phyloP scores from a whole-genome alignment of 1,140 invertebrate genomes.

The Battus philenor region DNA sequence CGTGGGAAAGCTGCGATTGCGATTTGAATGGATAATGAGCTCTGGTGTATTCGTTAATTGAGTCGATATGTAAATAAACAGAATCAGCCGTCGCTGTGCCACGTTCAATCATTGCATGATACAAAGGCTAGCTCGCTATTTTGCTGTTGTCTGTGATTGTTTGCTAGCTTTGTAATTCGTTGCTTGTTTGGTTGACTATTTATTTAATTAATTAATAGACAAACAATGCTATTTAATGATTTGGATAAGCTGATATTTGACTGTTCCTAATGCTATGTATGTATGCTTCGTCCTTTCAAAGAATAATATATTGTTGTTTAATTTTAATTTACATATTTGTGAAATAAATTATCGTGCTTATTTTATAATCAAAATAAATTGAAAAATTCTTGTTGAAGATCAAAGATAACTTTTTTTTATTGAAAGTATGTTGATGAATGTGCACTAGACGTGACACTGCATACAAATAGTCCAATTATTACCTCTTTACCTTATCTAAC shows the following conservation, averaged over 20 bases:
- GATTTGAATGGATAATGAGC: slow-evolving; percentile 68
- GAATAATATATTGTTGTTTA: too few relatives aligned
- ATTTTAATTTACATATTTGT: too few relatives aligned
- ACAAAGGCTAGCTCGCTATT: slow-evolving; percentile 46
- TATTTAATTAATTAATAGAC: slow-evolving; percentile 15
- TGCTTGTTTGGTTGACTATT: slow-evolving; percentile 23
- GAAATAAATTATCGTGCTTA: too few relatives aligned
- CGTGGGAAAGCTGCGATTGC: slow-evolving; percentile 53
- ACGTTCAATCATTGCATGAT: slow-evolving; percentile 44
- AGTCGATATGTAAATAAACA: slow-evolving; percentile 66
- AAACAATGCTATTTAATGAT: slow-evolving; percentile 7
- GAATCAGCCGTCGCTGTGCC: slow-evolving; percentile 22
- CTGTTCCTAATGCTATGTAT: not conserved
- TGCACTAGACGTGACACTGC: slow-evolving; percentile 5
- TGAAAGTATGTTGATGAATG: slow-evolving; percentile 5
- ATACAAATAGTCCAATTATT: slow-evolving; percentile 12
- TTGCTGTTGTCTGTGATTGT: slow-evolving; percentile 43
- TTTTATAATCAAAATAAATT: too few relatives aligned
- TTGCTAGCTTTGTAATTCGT: slow-evolving; percentile 41
- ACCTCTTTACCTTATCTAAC: not conserved
- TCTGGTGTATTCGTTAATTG: slow-evolving; percentile 59
- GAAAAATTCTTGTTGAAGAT: too few relatives aligned
- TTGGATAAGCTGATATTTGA: not conserved
- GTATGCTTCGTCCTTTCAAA: too few relatives aligned
- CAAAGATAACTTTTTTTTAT: too few relatives aligned